Percentiles rank a stretch among this genome's conserved stretches.
phyloP scores from a whole-genome alignment of 1,140 invertebrate genomes.

The Bradynema listronoti region DNA sequence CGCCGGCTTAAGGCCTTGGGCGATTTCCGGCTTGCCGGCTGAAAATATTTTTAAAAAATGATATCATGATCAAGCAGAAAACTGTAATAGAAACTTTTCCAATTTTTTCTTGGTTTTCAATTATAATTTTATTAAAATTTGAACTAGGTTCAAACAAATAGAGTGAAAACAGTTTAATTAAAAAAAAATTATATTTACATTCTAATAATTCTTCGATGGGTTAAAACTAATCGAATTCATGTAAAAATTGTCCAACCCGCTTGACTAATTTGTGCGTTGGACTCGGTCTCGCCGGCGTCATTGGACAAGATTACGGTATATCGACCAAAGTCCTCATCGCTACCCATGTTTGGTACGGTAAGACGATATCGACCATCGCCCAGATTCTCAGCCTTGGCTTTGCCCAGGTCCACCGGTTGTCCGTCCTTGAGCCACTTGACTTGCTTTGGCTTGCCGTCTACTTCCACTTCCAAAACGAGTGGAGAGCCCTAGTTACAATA shows the following conservation, averaged over 20 bases:
- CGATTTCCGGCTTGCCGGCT: slow-evolving; percentile 62
- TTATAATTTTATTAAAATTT: not conserved
- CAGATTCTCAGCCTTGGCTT: slow-evolving; percentile 24
- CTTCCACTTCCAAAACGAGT: slow-evolving; percentile 46
- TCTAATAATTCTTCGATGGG: too few relatives aligned
- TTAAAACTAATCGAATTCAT: too few relatives aligned
- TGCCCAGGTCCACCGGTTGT: slow-evolving; percentile 35
- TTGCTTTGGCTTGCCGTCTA: slow-evolving; percentile 50
- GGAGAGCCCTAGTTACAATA: slow-evolving; percentile 33
- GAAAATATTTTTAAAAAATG: slow-evolving; percentile 18
- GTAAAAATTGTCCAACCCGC: too few relatives aligned
- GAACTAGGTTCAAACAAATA: too few relatives aligned
- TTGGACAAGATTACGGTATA: slow-evolving; percentile 38
- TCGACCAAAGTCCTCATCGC: slow-evolving; percentile 36
- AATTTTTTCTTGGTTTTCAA: not conserved
- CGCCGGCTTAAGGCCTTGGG: slow-evolving; percentile 65
- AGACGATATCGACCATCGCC: slow-evolving; percentile 33
- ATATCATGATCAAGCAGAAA: not conserved
- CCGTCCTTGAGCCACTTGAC: slow-evolving; percentile 56
- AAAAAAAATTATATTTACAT: too few relatives aligned
- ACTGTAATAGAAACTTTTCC: not conserved
- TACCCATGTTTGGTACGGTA: slow-evolving; percentile 25
- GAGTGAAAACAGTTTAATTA: too few relatives aligned
- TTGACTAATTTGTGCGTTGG: slow-evolving; percentile 16
- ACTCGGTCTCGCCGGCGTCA: slow-evolving; percentile 32